Evolutionary conservation across 2,888 invertebrate species (phyloP).

Genomic region (Busseola fusca): DNA sequence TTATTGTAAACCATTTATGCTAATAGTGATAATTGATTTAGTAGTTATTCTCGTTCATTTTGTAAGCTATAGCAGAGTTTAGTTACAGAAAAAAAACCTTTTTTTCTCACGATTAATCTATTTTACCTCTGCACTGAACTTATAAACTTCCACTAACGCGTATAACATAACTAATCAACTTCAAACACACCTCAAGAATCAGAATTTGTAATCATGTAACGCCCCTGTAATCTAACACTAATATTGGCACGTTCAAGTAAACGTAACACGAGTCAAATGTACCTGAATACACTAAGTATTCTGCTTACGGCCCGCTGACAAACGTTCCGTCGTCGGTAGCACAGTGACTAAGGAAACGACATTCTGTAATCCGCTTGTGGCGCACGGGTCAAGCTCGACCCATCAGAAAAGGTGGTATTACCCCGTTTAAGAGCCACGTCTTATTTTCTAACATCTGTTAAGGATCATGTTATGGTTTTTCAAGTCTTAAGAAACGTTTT

Average conservation of each 20-base stretch:
- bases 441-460: slow-evolving; percentile 46
- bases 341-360: slow-evolving; percentile 56
- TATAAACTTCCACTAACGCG: not conserved
- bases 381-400: slow-evolving; percentile 65
- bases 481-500: slow-evolving; percentile 18
- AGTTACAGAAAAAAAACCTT: no score
- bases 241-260: slow-evolving; percentile 51
- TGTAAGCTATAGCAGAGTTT: not conserved
- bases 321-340: slow-evolving; percentile 58
- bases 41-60: slow-evolving; percentile 30
- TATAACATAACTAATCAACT: slow-evolving; percentile 13
- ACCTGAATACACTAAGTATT: slow-evolving; percentile 56
- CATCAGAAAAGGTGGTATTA: slow-evolving; percentile 56
- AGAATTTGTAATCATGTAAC: slow-evolving; percentile 46
- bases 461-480: slow-evolving; percentile 30
- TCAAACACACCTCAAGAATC: slow-evolving; percentile 26
- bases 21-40: slow-evolving; percentile 48
- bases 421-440: slow-evolving; percentile 38
- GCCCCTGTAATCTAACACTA: slow-evolving; percentile 43
- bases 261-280: slow-evolving; percentile 53
- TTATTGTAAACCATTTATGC: slow-evolving; percentile 42
- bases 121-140: not conserved
- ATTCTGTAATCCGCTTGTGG: slow-evolving; percentile 76
- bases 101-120: not conserved
- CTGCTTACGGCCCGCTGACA: slow-evolving; percentile 67